Conservation (phyloP, 2,797 vertebrate species). For the Cirrhinus mrigala region DNA sequence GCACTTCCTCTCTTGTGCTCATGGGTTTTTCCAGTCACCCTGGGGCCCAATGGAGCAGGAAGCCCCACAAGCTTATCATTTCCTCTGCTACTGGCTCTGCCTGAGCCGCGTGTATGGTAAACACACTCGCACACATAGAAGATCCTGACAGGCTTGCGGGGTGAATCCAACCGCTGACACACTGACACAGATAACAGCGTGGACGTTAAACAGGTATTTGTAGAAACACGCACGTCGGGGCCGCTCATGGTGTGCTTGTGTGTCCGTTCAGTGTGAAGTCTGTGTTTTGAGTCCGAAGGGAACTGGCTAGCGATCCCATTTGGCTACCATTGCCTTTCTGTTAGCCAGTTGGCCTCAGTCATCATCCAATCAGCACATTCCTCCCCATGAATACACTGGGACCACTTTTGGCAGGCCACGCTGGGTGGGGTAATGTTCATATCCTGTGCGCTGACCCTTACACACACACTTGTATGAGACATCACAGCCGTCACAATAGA, state of each 20-base stretch:
- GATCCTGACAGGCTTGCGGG: constrained; percentile 14
- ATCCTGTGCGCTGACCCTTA: constrained; percentile 81
- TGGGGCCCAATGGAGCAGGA: constrained; percentile 58
- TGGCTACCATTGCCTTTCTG: constrained; percentile 63
- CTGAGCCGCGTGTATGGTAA: constrained; percentile 12
- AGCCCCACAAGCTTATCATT: constrained; percentile 61
- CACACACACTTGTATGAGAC: constrained; percentile 42
- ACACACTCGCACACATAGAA: constrained; percentile 12
- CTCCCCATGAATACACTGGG: constrained; percentile 73
- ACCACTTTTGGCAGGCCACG: constrained; percentile 74
- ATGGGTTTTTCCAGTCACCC: constrained; percentile 64
- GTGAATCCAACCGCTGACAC: constrained; percentile 43
- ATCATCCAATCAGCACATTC: constrained; percentile 84
- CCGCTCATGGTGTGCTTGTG: constrained; percentile 61
- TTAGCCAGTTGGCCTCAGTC: constrained; percentile 74
- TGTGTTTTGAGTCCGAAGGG: constrained; percentile 49
- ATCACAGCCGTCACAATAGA: constrained; percentile 32
- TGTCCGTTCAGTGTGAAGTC: constrained; percentile 46
- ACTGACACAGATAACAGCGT: constrained; percentile 46
- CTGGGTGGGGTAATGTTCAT: constrained; percentile 81
- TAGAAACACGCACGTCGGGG: constrained; percentile 15
- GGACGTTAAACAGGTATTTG: constrained; percentile 39
- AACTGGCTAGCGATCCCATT: constrained; percentile 49
- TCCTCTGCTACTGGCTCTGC: constrained; percentile 52
- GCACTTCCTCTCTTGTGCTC: constrained; percentile 59